phyloP scores from a whole-genome alignment of 2,797 vertebrate species.

The Rhabdomys pumilio region DNA sequence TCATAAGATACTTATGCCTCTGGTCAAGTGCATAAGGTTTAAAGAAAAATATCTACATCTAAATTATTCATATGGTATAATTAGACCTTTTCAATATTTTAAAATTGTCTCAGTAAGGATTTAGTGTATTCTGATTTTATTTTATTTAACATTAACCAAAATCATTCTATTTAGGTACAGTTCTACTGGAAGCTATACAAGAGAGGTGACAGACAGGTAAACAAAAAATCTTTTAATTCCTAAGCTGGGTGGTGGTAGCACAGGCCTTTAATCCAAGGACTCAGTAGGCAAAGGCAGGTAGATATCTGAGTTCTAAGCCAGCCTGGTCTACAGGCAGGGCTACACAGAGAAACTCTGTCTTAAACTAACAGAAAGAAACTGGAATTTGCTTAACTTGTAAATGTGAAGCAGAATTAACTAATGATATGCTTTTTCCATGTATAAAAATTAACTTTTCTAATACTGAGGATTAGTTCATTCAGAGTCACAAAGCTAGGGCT shows the following conservation, averaged over 20 bases:
- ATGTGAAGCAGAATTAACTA: neutral
- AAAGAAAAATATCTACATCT: constrained; percentile 23
- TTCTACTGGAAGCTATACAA: constrained; percentile 17
- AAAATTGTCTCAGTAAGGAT: constrained; percentile 16
- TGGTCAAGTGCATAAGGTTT: constrained; percentile 48
- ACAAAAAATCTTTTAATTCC: neutral
- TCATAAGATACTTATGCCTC: constrained; percentile 38
- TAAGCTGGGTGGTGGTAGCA: neutral
- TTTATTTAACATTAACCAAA: constrained; percentile 43
- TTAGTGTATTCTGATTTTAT: constrained; percentile 36
- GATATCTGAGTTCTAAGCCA: neutral
- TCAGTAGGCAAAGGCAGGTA: neutral
- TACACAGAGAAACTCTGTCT: neutral
- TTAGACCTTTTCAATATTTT: constrained; percentile 48
- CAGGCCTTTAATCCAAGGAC: neutral
- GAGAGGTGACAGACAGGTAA: neutral
- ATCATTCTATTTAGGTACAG: constrained; percentile 12
- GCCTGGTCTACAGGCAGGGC: neutral
- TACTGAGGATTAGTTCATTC: neutral
- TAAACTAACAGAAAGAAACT: neutral
- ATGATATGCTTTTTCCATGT: neutral
- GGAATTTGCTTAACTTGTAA: neutral
- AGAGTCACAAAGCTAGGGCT: neutral
- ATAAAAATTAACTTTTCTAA: neutral
- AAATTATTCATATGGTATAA: constrained; percentile 60